phyloP scores from a whole-genome alignment of 1,140 invertebrate species.

The Portunus trituberculatus region DNA sequence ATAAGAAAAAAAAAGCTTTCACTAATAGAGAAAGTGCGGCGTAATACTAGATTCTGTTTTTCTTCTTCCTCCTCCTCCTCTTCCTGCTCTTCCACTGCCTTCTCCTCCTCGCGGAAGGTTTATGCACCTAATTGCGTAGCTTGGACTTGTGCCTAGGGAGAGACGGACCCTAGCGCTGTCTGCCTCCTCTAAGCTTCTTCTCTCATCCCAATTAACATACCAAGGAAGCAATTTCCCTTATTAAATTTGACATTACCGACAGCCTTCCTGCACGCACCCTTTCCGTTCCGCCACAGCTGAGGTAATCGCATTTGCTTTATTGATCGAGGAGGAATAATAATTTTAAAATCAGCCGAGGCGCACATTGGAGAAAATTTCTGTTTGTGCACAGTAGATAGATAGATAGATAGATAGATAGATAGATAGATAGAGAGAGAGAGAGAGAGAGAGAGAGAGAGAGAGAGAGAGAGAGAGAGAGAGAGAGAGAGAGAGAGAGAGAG shows the following conservation, averaged over 20 bases:
- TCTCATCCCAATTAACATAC: constrained; percentile 4
- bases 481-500: not conserved
- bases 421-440: not conserved
- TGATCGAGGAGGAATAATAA: not conserved
- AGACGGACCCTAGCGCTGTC: no score
- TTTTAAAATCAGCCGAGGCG: not conserved
- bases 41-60: no score
- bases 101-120: no score
- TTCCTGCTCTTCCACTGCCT: no score
- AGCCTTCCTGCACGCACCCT: not conserved
- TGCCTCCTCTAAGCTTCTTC: not conserved
- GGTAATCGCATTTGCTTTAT: not conserved
- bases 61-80: no score
- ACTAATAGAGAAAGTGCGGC: not conserved
- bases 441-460: constrained; percentile 11
- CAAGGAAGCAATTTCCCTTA: not conserved
- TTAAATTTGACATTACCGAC: not conserved
- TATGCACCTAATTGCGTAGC: no score
- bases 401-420: not conserved
- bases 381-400: no score
- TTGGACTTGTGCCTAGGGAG: no score
- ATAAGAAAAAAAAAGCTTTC: not conserved
- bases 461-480: constrained; percentile 9
- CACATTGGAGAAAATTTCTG: no score
- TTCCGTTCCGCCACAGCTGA: not conserved